Evolutionary conservation across 2,888 invertebrate species (phyloP), one percentile per base, ranked within the genome.

Genomic region (Xestia ashworthii): DNA sequence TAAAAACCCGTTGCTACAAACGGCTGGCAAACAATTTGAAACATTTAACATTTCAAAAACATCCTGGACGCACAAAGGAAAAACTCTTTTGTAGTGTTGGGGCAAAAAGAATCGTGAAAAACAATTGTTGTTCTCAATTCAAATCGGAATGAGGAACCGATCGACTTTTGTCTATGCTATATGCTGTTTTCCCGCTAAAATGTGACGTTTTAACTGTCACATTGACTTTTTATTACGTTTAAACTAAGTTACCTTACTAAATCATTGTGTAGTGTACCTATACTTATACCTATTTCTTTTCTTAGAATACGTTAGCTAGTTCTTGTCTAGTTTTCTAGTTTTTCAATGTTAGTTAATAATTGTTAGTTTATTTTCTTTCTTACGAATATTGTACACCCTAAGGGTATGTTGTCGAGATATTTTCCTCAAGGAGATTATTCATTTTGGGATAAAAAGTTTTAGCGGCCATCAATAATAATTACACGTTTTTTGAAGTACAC

Each of bases 21-120:
- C 73, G 77, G 65, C 74, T 81, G 55, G 71, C 78, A 85, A 90
- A 89, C 84, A 88, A 88, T 86, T 88, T 84, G 78, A 69, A 77
- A 79, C 85, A 87, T 89, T 88, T 87, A 87, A 81, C 85, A 80
- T 88, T 74, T 86, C 71, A 77, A 81, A 82, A 83, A 87, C 80
- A 83, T 77, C 77, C 68, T 81, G 74, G 44, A 55, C 38, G 67
- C 73, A 85, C 81, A 86, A 87, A 86, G 76, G 62, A 74, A 83
- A 82, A 78, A 79, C 70, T 80, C 78, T 83, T 84, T 83, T 75
- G 50, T 86, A 83, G 81, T 73, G 83, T 80, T 75, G 81, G 66
- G 76, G 76, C 64, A 41, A 22, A 46, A n/a, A 16, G 16, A 68
- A 58, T 64, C 71, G 62, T 12, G 32, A 14, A 50, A 76, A 64